Conservation (phyloP, 2,888 invertebrate species). For the Rotaria magnacalcarata region DNA sequence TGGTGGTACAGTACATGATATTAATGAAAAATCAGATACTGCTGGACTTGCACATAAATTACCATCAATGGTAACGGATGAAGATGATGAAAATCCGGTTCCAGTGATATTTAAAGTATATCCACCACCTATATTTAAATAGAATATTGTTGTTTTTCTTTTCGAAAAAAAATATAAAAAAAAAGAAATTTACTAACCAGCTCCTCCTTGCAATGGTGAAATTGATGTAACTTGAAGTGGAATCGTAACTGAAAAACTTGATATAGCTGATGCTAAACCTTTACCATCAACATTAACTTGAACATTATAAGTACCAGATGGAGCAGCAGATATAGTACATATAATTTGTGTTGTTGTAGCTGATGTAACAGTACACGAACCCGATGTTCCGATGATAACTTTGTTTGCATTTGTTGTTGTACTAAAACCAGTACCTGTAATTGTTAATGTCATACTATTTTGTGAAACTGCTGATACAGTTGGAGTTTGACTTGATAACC, state of each 20-base stretch:
- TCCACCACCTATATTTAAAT: constrained; percentile 38
- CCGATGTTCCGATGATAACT: constrained; percentile 37
- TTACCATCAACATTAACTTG: constrained; percentile 37
- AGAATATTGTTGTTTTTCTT: background rate
- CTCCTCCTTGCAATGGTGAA: constrained; percentile 12
- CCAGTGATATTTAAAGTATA: constrained; percentile 39
- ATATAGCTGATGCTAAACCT: constrained; percentile 37
- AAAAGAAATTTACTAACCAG: background rate
- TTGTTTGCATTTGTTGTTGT: background rate
- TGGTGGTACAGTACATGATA: constrained; percentile 40
- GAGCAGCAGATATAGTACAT: constrained; percentile 36
- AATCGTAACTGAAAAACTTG: background rate
- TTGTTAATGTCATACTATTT: constrained; percentile 24
- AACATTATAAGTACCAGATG: constrained; percentile 31
- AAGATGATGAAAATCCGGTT: constrained; percentile 28
- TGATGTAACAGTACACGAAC: background rate
- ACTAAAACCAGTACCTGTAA: constrained; percentile 42
- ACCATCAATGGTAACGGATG: constrained; percentile 38
- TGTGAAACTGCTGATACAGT: background rate
- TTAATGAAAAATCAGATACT: background rate
- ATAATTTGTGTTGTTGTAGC: constrained; percentile 30
- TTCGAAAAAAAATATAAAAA: too few species aligned
- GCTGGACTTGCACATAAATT: background rate
- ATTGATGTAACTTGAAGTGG: constrained; percentile 4
- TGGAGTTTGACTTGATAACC: constrained; percentile 21